A percentile compares a stretch with the other conserved stretches of the same genome.
Evolutionary conservation across 2,888 invertebrate genomes (phyloP).

Genomic region (Phengaris alcon): DNA sequence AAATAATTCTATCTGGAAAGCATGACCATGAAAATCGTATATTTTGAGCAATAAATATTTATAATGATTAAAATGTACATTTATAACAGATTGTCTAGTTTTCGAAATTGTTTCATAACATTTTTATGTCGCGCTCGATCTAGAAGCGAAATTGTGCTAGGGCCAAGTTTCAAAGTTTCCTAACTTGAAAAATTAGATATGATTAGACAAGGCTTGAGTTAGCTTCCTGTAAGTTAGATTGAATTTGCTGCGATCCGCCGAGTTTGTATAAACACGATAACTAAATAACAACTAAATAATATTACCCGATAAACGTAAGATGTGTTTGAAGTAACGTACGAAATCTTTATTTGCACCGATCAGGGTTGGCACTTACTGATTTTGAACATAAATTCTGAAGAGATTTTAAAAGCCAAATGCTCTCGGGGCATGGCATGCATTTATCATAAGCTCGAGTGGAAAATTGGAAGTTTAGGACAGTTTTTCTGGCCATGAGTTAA

Average conservation of each 20-base stretch:
- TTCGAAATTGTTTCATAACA: background rate
- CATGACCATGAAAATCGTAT: too few relatives aligned
- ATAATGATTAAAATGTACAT: too few relatives aligned
- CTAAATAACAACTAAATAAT: background rate
- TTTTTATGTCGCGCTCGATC: background rate
- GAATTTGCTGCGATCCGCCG: background rate
- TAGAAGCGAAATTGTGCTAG: background rate
- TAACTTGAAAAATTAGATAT: slow-evolving; percentile 5
- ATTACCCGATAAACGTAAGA: background rate
- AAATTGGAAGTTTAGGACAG: slow-evolving; percentile 6
- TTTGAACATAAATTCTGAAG: background rate
- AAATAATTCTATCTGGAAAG: too few relatives aligned
- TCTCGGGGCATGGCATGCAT: slow-evolving; percentile 1
- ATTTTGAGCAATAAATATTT: too few relatives aligned
- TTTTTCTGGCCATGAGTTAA: slow-evolving; percentile 2
- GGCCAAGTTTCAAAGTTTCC: slow-evolving; percentile 14
- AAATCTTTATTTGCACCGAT: background rate
- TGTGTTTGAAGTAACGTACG: background rate
- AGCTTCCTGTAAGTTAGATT: slow-evolving; percentile 6
- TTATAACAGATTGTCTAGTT: background rate
- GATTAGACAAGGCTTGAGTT: background rate
- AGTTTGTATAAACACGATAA: background rate
- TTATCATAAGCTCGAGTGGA: slow-evolving; percentile 15
- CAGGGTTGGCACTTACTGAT: slow-evolving; percentile 11
- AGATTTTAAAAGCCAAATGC: slow-evolving; percentile 8